phyloP scores from a whole-genome alignment of 92 coral and sea anemone species.

The Phenganax marumi region DNA sequence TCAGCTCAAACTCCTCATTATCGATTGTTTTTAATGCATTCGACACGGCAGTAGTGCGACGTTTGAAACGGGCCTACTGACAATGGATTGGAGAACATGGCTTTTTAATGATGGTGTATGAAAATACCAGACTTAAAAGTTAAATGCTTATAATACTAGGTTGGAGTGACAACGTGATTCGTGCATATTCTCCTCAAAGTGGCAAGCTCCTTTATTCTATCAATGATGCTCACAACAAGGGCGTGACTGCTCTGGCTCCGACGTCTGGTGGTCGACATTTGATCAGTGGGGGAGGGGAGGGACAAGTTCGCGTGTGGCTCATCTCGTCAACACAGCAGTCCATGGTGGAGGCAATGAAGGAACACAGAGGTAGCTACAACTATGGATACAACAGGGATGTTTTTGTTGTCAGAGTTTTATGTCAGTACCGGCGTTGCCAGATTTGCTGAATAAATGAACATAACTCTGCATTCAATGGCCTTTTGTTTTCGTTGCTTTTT shows the following conservation, averaged over 20 bases:
- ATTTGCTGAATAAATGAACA: no score
- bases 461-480: no score
- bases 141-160: slow-evolving; percentile 43
- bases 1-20: no score
- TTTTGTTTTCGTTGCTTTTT: no score
- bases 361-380: slow-evolving; percentile 76
- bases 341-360: slow-evolving; percentile 74
- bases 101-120: background rate
- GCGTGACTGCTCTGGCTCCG: slow-evolving; percentile 88
- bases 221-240: slow-evolving; percentile 84
- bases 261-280: slow-evolving; percentile 58
- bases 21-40: no score
- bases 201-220: slow-evolving; percentile 69
- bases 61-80: no score
- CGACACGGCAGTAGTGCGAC: no score
- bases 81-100: background rate
- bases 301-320: slow-evolving; percentile 94
- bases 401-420: background rate
- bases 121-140: background rate
- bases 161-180: slow-evolving; percentile 94
- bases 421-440: background rate
- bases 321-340: slow-evolving; percentile 39
- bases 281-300: slow-evolving; percentile 99
- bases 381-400: background rate
- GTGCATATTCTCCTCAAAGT: slow-evolving; percentile 77